Conservation (phyloP, 2,888 invertebrate genomes). For the Nemotelus nigrinus region DNA sequence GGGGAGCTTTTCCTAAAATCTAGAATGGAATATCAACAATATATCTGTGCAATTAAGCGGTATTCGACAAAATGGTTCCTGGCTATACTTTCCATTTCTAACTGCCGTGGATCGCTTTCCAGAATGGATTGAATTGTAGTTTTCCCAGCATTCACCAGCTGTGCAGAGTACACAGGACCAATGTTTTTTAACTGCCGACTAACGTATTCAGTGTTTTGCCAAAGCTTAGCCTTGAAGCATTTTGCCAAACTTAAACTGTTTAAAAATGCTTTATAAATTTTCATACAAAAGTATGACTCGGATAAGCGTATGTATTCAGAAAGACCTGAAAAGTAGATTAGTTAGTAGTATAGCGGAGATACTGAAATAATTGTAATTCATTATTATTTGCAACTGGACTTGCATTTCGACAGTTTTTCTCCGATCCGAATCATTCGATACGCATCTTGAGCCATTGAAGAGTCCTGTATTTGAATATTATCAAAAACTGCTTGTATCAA, state of each 20-base stretch:
- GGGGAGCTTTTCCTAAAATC: slow-evolving; percentile 79
- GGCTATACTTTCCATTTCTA: slow-evolving; percentile 71
- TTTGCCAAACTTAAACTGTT: slow-evolving; percentile 73
- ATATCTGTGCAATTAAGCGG: neutral
- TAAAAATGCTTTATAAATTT: slow-evolving; percentile 68
- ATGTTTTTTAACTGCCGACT: slow-evolving; percentile 78
- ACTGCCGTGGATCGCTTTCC: slow-evolving; percentile 75
- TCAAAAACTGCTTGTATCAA: slow-evolving; percentile 81
- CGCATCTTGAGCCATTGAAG: slow-evolving; percentile 76
- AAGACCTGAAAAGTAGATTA: slow-evolving; percentile 65
- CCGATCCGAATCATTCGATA: slow-evolving; percentile 74
- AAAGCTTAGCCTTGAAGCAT: slow-evolving; percentile 74
- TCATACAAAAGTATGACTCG: slow-evolving; percentile 57
- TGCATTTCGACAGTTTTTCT: slow-evolving; percentile 76
- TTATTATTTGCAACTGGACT: slow-evolving; percentile 55
- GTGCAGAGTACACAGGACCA: slow-evolving; percentile 72
- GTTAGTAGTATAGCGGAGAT: neutral
- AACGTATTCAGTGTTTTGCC: slow-evolving; percentile 79
- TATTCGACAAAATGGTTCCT: neutral
- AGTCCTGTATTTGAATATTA: slow-evolving; percentile 73
- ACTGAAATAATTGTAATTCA: neutral
- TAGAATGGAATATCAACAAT: slow-evolving; percentile 55
- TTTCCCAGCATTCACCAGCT: slow-evolving; percentile 74
- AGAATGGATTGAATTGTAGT: slow-evolving; percentile 72
- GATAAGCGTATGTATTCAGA: slow-evolving; percentile 68